phyloP scores from a whole-genome alignment of 2,797 vertebrate species.

The Squalus acanthias region DNA sequence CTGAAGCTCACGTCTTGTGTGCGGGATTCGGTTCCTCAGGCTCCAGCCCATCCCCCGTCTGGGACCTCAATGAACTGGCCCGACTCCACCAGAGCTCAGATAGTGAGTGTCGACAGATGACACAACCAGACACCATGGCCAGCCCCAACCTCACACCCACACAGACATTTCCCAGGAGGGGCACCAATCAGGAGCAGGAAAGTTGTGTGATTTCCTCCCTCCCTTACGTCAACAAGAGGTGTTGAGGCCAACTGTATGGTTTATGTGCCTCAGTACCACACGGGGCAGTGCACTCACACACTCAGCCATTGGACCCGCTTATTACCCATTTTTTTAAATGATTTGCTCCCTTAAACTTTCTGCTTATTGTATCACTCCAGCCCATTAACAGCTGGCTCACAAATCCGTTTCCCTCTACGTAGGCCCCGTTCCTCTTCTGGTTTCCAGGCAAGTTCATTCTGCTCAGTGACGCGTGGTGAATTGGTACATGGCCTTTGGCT shows the following conservation, averaged over 20 bases:
- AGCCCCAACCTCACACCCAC: background rate
- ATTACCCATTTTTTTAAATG: background rate
- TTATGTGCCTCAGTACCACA: background rate
- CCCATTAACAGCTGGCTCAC: background rate
- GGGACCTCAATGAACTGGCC: too few relatives aligned
- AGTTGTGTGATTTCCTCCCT: too few relatives aligned
- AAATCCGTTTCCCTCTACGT: background rate
- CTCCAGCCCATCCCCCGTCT: too few relatives aligned
- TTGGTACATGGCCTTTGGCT: background rate
- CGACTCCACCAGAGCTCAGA: background rate
- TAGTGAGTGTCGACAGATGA: background rate
- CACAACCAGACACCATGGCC: too few relatives aligned
- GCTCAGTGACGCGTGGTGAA: too few relatives aligned
- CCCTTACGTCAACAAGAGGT: background rate
- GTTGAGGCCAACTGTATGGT: background rate
- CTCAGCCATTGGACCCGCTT: background rate
- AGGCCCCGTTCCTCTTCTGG: background rate
- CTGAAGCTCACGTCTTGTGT: background rate
- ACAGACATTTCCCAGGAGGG: background rate
- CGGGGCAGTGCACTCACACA: background rate
- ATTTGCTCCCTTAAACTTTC: background rate
- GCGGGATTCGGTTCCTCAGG: background rate
- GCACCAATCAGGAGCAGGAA: background rate
- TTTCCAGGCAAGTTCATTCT: background rate
- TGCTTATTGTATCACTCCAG: background rate